Evolutionary conservation across 1,140 invertebrate genomes (phyloP), one percentile per base, ranked within the genome.

Genomic region (Eriocheir sinensis): DNA sequence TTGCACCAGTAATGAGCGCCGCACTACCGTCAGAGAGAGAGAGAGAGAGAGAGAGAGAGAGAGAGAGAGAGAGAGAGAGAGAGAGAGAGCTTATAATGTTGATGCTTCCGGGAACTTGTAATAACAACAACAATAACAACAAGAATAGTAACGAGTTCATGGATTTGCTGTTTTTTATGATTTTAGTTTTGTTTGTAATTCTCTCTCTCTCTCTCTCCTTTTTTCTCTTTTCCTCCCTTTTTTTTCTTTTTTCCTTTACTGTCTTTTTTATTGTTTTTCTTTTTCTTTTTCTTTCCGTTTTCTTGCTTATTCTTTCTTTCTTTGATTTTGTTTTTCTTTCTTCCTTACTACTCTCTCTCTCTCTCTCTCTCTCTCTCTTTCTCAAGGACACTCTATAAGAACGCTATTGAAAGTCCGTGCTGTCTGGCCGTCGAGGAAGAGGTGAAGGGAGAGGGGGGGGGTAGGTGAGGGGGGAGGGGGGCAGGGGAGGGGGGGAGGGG

Each of bases 171-270:
- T n/a, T n/a, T n/a, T n/a, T n/a, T n/a, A n/a, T n/a, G n/a, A n/a
- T n/a, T n/a, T n/a, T n/a, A n/a, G n/a, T n/a, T n/a, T n/a, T n/a
- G n/a, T n/a, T n/a, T n/a, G n/a, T 0, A n/a, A n/a, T 2, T 72
- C 60, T 60, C 53, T 60, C 53, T 60, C 53, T 60, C 53, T 60
- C 53, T 60, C 53, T 60, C 53, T 72, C 60, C n/a, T n/a, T 72
- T n/a, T 72, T n/a, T 72, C 60, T 72, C 60, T 72, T n/a, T 72
- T n/a, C n/a, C 60, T 72, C 60, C n/a, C 60, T 72, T n/a, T 72
- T 72, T n/a, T 72, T n/a, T 72, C 60, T 72, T 3, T 72, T n/a
- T 72, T n/a, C n/a, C 12, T 72, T n/a, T 72, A n/a, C 12, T 72
- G 21, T 72, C 21, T 21, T 3, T 72, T n/a, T 48, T 15, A 8